Evolutionary conservation across 1,140 invertebrate species (phyloP), one percentile per base, ranked within the genome.

Genomic region (Drosophila obscura): DNA sequence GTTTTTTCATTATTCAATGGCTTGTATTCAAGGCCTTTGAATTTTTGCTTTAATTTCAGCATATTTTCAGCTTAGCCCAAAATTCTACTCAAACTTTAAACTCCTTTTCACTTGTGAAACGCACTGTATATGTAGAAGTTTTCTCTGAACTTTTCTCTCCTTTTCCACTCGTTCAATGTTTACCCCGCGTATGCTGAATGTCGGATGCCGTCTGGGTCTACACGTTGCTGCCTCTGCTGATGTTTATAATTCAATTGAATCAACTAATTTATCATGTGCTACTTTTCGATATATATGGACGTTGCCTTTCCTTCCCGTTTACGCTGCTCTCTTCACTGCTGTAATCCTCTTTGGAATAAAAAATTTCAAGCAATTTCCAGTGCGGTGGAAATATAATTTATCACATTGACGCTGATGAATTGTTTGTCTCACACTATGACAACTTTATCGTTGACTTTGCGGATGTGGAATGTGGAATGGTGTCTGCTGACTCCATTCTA

Each of bases 341-440:
- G 19, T 8, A n/a, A 24, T 55, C 19, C 35, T 46, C n/a, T 16
- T 58, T 39, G 50, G 67, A 46, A 80, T 77, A 85, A 85, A 87
- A 39, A 85, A 87, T 81, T 78, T 78, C 48, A 48, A 65, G 57
- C 78, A 85, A 82, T 87, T 85, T 85, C 62, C 35, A 45, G 73
- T 67, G 78, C 59, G 78, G 78, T 87, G 45, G 71, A 75, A 76
- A 64, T 61, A 85, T 85, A 85, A 85, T 85, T 85, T 85, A 85
- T 85, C 82, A 85, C 82, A 85, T 87, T 85, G 82, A 85, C 82
- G 82, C 82, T 85, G 82, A 85, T 85, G 82, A 85, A 85, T 85
- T 87, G 82, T 85, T 85, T 72, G 82, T 77, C 75, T 82, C 60
- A 78, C 82, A 85, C 82, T 87, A 85, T 85, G 82, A 87, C 82